A percentile compares a stretch with the other conserved stretches of the same genome.
Evolutionary conservation across 2,113 vertebrate species (phyloP).

Genomic region (Ibidorhyncha struthersii): DNA sequence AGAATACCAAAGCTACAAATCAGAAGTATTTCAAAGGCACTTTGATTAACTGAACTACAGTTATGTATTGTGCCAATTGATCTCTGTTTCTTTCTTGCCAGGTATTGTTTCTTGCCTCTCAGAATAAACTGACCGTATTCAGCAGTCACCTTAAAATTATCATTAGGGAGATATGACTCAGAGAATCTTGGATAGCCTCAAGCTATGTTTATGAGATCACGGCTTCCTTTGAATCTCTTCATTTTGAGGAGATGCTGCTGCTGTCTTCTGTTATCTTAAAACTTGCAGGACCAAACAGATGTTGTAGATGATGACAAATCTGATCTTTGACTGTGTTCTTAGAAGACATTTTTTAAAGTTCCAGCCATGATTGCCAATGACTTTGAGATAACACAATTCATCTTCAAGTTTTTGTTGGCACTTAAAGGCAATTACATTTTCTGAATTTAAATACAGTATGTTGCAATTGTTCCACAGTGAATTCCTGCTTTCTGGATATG

Average conservation of each 20-base stretch:
- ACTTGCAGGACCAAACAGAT: neutral
- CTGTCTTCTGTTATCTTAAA: neutral
- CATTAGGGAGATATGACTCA: neutral
- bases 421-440: neutral
- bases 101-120: neutral
- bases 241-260: neutral
- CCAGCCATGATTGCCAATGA: neutral
- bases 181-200: neutral
- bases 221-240: neutral
- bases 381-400: neutral
- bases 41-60: conserved; percentile 29
- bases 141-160: conserved; percentile 17
- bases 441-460: neutral
- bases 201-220: neutral
- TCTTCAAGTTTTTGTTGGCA: neutral
- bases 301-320: neutral
- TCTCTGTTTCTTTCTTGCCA: conserved; percentile 1
- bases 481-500: neutral
- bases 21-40: conserved; percentile 40
- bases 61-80: neutral
- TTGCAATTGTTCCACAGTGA: neutral
- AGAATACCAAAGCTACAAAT: conserved; percentile 44
- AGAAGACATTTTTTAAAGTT: neutral
- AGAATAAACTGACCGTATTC: neutral
- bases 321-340: neutral